Conservation (phyloP, 2,113 vertebrate genomes). For the Ovibos moschatus region DNA sequence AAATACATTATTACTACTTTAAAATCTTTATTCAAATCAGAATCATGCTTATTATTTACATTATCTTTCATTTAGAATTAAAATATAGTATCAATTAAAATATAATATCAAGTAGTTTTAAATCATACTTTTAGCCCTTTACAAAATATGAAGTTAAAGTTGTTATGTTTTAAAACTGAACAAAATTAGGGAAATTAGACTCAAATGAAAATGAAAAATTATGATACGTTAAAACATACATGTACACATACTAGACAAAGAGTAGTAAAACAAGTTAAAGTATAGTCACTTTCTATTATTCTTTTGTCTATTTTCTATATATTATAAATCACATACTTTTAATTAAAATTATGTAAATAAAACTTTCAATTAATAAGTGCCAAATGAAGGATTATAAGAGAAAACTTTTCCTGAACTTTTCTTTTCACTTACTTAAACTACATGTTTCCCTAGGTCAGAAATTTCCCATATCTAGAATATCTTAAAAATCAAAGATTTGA, state of each 20-base stretch:
- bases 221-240: background rate
- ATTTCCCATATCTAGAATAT: background rate
- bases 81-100: constrained; percentile 49
- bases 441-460: constrained; percentile 18
- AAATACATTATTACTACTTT: constrained; percentile 48
- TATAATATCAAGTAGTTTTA: constrained; percentile 1
- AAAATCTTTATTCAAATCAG: constrained; percentile 78
- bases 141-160: constrained; percentile 43
- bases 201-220: constrained; percentile 9
- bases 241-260: accelerated
- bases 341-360: constrained; percentile 14
- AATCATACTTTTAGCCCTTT: constrained; percentile 71
- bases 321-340: background rate
- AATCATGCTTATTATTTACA: constrained; percentile 66
- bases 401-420: constrained; percentile 11
- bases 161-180: constrained; percentile 30
- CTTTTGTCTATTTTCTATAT: constrained; percentile 19
- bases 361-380: background rate
- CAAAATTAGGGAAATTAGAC: background rate
- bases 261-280: background rate
- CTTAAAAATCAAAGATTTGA: constrained; percentile 24
- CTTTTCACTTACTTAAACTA: constrained; percentile 18
- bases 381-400: background rate
- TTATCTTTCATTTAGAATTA: constrained; percentile 71
- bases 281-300: background rate